Evolutionary conservation across 2,797 vertebrate species (phyloP).

Genomic region (Lithobates sylvaticus): DNA sequence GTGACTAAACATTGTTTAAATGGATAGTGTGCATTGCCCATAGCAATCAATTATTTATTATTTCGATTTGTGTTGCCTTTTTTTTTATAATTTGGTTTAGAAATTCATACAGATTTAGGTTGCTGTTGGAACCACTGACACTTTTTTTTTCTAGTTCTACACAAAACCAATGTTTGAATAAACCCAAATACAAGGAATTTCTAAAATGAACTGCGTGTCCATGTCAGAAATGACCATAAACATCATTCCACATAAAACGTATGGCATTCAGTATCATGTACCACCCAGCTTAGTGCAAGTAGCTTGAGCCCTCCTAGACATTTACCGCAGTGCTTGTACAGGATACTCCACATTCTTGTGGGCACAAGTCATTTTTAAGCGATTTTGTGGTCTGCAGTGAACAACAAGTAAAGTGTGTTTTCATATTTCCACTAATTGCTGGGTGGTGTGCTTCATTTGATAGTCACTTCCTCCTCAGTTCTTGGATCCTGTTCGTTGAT

Average conservation of each 20-base stretch:
- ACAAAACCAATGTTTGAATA: too few relatives aligned
- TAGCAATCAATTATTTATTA: not conserved
- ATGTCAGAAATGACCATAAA: not conserved
- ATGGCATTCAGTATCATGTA: not conserved
- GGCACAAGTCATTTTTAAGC: conserved; percentile 5
- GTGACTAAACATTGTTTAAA: not conserved
- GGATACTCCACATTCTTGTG: conserved; percentile 35
- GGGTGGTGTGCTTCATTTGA: not conserved
- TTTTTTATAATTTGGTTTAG: not conserved
- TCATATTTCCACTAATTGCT: conserved; percentile 32
- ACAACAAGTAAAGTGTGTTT: conserved; percentile 22
- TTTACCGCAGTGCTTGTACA: conserved; percentile 1
- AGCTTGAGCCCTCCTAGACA: not conserved
- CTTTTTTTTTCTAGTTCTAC: too few relatives aligned
- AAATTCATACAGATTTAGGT: not conserved
- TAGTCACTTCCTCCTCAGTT: conserved; percentile 8
- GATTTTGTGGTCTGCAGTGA: conserved; percentile 22
- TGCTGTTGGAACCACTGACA: not conserved
- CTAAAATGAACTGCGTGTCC: not conserved
- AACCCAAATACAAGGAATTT: not conserved
- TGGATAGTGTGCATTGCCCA: too few relatives aligned
- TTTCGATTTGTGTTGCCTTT: not conserved
- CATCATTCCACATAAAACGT: not conserved
- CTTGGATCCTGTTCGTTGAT: not conserved
- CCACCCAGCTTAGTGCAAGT: conserved; percentile 17